Conservation (phyloP, 1,140 invertebrate genomes). For the Danaus melanippus region DNA sequence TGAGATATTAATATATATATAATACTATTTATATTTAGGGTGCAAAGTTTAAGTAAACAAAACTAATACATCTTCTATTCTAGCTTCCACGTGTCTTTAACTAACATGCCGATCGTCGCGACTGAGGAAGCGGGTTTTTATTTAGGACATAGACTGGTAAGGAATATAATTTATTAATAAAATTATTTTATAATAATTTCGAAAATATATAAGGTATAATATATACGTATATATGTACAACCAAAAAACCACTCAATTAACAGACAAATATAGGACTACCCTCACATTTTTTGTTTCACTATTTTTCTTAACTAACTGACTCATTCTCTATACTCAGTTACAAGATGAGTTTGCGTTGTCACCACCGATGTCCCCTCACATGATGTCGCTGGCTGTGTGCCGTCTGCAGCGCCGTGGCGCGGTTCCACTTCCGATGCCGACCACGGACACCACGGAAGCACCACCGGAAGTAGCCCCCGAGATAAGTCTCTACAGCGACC, state of each 20-base stretch:
- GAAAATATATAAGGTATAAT: too few relatives aligned
- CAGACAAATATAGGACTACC: too few relatives aligned
- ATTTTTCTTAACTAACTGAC: neutral
- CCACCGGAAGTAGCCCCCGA: slow-evolving; percentile 28
- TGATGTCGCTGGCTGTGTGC: slow-evolving; percentile 87
- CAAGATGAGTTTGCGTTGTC: slow-evolving; percentile 79
- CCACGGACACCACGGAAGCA: slow-evolving; percentile 16
- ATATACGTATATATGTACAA: too few relatives aligned
- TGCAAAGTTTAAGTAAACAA: too few relatives aligned
- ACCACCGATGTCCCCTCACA: slow-evolving; percentile 89
- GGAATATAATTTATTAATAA: too few relatives aligned
- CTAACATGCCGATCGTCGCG: slow-evolving; percentile 91
- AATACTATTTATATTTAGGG: too few relatives aligned
- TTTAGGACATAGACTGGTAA: slow-evolving; percentile 86
- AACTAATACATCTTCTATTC: slow-evolving; percentile 5
- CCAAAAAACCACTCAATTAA: too few relatives aligned
- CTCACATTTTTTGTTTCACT: too few relatives aligned
- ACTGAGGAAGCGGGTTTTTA: slow-evolving; percentile 90
- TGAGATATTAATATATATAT: too few relatives aligned
- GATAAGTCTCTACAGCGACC: slow-evolving; percentile 55
- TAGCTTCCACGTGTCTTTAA: slow-evolving; percentile 88
- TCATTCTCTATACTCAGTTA: slow-evolving; percentile 34
- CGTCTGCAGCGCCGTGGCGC: slow-evolving; percentile 75
- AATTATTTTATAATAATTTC: too few relatives aligned
- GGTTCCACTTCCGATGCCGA: slow-evolving; percentile 23